Evolutionary conservation across 1,140 invertebrate genomes (phyloP).

Genomic region (Pseudomyrmex sp.): DNA sequence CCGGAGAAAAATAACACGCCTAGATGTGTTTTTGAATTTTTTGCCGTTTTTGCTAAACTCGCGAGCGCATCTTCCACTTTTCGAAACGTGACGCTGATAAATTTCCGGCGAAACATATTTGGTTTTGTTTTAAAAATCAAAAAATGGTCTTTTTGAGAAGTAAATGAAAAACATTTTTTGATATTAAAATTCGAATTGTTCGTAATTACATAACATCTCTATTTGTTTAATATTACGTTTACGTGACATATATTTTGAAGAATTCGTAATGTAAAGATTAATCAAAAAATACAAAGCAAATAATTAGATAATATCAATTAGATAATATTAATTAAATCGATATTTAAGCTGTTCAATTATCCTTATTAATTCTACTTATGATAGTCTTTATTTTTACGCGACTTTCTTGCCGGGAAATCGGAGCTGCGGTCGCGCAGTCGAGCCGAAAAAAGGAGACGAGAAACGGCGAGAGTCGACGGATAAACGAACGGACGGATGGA

Average conservation of each 20-base stretch:
- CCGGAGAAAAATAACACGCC: not conserved
- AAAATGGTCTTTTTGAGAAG: not conserved
- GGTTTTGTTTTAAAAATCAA: not conserved
- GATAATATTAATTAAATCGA: not conserved
- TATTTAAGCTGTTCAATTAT: not conserved
- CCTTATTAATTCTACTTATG: not conserved
- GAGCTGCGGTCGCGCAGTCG: slow-evolving; percentile 37
- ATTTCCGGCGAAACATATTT: not conserved
- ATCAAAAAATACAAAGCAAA: not conserved
- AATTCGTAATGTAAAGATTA: not conserved
- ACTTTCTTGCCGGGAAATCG: slow-evolving; percentile 36
- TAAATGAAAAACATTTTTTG: not conserved
- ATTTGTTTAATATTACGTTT: not conserved
- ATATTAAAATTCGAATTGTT: too few relatives aligned
- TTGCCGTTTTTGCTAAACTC: not conserved
- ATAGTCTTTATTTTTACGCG: slow-evolving; percentile 29
- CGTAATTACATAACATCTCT: not conserved
- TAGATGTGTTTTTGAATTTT: slow-evolving; percentile 41
- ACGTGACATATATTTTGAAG: not conserved
- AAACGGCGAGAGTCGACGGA: not conserved
- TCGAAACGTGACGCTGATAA: not conserved
- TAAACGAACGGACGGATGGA: not conserved
- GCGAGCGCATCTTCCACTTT: slow-evolving; percentile 14
- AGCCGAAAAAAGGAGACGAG: slow-evolving; percentile 36
- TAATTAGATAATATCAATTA: not conserved